phyloP scores from a whole-genome alignment of 2,797 vertebrate species.

The Halcyon smyrnensis region DNA sequence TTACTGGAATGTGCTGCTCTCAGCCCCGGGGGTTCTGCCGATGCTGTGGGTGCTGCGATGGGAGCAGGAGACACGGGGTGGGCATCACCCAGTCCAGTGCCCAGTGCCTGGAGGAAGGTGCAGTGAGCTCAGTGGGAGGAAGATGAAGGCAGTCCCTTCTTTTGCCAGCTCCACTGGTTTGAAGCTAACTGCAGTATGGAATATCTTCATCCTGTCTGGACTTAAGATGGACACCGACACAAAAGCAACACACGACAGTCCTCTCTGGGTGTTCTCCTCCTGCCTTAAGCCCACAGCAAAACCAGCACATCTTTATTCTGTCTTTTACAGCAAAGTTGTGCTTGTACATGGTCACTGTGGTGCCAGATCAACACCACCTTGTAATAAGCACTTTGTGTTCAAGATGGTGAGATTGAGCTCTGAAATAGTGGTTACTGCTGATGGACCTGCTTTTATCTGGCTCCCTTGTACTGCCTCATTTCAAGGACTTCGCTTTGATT shows the following conservation, averaged over 20 bases:
- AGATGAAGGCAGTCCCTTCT: background rate
- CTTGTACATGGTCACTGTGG: background rate
- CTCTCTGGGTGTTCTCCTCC: background rate
- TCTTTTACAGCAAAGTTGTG: background rate
- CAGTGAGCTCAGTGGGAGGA: background rate
- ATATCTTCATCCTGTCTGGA: background rate
- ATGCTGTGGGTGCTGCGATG: accelerated
- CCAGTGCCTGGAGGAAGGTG: background rate
- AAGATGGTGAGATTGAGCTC: background rate
- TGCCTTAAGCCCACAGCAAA: background rate
- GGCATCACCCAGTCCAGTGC: too few relatives aligned
- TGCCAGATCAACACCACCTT: background rate
- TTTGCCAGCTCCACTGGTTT: background rate
- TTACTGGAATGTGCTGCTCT: background rate
- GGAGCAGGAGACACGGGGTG: background rate
- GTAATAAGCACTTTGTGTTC: too few relatives aligned
- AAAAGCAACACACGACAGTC: background rate
- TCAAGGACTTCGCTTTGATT: background rate
- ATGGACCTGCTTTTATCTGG: background rate
- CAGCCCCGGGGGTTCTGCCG: accelerated
- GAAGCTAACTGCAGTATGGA: background rate
- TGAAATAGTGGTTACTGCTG: background rate
- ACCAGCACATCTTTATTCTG: background rate
- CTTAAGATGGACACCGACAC: background rate
- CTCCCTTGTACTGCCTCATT: background rate